Evolutionary conservation across 2,797 vertebrate genomes (phyloP).

Genomic region (Botia kubotai): DNA sequence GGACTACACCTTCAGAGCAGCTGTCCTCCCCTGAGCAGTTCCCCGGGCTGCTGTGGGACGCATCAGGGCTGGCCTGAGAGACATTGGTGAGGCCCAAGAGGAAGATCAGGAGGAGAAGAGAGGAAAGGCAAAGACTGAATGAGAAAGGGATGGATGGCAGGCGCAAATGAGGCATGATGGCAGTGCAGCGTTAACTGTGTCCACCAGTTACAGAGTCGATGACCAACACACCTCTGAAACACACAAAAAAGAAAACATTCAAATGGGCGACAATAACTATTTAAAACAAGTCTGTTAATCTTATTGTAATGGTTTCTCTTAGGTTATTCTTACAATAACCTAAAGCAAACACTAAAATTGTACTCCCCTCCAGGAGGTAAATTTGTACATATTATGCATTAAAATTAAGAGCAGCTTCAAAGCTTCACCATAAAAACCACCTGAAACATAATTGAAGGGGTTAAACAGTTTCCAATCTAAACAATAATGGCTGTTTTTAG

Average conservation of each 20-base stretch:
- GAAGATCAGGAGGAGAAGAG: constrained; percentile 70
- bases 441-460: neutral
- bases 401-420: neutral
- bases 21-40: constrained; percentile 79
- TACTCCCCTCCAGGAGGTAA: neutral
- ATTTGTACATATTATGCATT: neutral
- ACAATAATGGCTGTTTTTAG: no score
- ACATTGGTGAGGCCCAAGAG: constrained; percentile 73
- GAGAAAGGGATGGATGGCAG: constrained; percentile 43
- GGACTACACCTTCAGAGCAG: constrained; percentile 83
- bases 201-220: constrained; percentile 21
- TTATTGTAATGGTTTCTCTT: neutral
- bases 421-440: neutral
- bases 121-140: constrained; percentile 60
- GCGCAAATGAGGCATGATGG: constrained; percentile 64
- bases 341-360: neutral
- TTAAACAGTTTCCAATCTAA: no score
- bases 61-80: constrained; percentile 68
- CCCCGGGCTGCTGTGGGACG: constrained; percentile 53
- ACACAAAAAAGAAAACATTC: constrained; percentile 27
- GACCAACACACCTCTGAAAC: constrained; percentile 36
- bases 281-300: neutral
- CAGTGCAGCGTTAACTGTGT: constrained; percentile 23
- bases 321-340: neutral
- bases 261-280: neutral